phyloP scores from a whole-genome alignment of 2,797 vertebrate species.

The Lepidocolaptes lacrymiger region DNA sequence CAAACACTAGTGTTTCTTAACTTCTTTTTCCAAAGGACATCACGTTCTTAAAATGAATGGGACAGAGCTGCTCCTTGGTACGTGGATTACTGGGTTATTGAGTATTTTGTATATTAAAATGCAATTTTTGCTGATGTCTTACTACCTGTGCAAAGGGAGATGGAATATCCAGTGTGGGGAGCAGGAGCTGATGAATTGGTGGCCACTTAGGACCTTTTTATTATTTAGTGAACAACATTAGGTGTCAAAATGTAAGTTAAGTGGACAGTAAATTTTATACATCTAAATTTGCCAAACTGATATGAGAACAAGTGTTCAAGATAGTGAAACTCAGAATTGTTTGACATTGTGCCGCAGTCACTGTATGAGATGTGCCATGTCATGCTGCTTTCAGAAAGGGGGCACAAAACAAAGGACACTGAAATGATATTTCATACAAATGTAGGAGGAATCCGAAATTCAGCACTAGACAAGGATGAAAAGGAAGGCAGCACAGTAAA shows the following conservation, averaged over 20 bases:
- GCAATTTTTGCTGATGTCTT: not conserved
- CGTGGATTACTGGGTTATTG: not conserved
- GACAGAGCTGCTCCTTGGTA: not conserved
- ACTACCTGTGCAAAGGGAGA: not conserved
- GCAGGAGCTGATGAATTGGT: not conserved
- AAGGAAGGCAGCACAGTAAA: conserved; percentile 20
- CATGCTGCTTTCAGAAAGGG: not conserved
- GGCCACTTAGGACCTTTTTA: not conserved
- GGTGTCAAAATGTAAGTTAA: not conserved
- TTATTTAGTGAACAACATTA: not conserved
- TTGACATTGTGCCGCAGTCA: not conserved
- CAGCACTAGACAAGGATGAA: not conserved
- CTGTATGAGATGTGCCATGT: not conserved
- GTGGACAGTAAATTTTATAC: not conserved
- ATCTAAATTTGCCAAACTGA: not conserved
- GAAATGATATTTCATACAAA: not conserved
- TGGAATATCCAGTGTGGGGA: not conserved
- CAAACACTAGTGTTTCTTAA: not conserved
- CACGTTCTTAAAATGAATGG: not conserved
- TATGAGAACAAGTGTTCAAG: not conserved
- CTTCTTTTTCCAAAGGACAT: not conserved
- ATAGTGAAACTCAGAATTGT: not conserved
- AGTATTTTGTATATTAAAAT: not conserved
- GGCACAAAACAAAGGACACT: not conserved
- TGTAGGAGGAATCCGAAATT: conserved; percentile 19